Evolutionary conservation across 2,113 vertebrate species (phyloP), one percentile per base, ranked within the genome.

Genomic region (Zootoca vivipara): DNA sequence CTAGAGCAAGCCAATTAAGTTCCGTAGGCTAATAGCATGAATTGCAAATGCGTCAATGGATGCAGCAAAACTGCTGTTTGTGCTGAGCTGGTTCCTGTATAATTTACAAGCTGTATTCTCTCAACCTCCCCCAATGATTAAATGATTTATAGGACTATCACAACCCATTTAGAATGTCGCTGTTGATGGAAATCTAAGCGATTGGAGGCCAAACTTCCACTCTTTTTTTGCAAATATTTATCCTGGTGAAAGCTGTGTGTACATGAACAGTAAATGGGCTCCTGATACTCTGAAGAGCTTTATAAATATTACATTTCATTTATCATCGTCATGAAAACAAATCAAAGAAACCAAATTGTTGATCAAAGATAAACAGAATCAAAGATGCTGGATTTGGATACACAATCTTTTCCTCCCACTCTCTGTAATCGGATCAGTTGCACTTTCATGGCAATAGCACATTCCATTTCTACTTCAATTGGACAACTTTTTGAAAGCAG

Each of bases 341-440:
- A 74, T 20, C 73, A 70, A 83, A 77, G 64, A 40, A 7, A 0
- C 74, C 3, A 2, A 72, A n/a, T 5, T 10, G 18, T 33, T 87
- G 40, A n/a, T 58, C 65, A 80, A 58, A 87, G 46, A 72, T 35
- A 40, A 73, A 20, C n/a, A 75, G 9, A 26, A 15, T 38, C 62
- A 35, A 33, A 85, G 62, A 58, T 86, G 84, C 81, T 42, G 42
- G 88, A 58, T 70, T 82, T 74, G 56, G 70, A 78, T 2, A 86
- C 67, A 80, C 38, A 52, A 89, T 9, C 56, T 15, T 15, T 9
- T 38, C 62, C 73, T 26, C 35, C 9, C 73, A 80, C 46, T 40
- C 26, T 33, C 30, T 33, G 22, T 70, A 78, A 42, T 8, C 67
- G 82, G 62, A 30, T 52, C 26, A 2, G 62, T 9, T 56, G 7